Base-by-base conservation (phyloP, 1,140 invertebrate genomes). In the Magallana angulata region DNA sequence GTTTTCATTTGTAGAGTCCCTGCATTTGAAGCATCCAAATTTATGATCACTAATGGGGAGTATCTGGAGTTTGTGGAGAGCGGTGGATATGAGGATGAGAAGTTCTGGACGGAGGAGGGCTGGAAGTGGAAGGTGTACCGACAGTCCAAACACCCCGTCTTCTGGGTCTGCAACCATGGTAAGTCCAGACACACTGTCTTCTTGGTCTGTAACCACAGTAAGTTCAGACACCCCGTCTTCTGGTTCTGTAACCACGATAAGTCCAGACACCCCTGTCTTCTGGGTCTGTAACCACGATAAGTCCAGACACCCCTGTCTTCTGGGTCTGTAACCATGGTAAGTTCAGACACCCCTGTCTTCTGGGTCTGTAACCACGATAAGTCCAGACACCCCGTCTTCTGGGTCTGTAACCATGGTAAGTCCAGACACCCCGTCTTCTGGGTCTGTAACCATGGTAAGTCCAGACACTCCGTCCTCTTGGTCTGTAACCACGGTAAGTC, bases 391-490 rank as follows among this genome's bases (percentile, higher is more conserved):
- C 94, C 94, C 30, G 90, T 91, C 9, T 95, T 94, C 89, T 95
- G 94, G 94, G 89, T 93, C 2, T 95, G 94, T 0, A 24, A 24
- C 24, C 24, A 24, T 0, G 24, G 24, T 24, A 24, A 94, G 76
- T 92, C 93, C 1, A 91, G 86, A 14, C 94, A 95, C 85, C 94
- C 94, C 30, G 90, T 91, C 9, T 95, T 94, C 89, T 95, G 94
- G 94, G 88, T 93, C 2, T 95, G 94, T 24, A 24, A 24, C 24
- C 24, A 24, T 0, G 24, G 24, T 24, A 24, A 94, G 76, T 92
- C 93, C 1, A 91, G 86, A 14, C 94, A 95, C 85, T 94, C 94
- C 30, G 90, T 91, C 9, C 95, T 94, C 89, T 95, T 94, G 94
- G 89, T 93, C 2, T 95, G 94, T 0, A 24, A 24, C 24, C 24